Evolutionary conservation across 2,888 invertebrate genomes (phyloP).

Genomic region (Nymphalis urticae): DNA sequence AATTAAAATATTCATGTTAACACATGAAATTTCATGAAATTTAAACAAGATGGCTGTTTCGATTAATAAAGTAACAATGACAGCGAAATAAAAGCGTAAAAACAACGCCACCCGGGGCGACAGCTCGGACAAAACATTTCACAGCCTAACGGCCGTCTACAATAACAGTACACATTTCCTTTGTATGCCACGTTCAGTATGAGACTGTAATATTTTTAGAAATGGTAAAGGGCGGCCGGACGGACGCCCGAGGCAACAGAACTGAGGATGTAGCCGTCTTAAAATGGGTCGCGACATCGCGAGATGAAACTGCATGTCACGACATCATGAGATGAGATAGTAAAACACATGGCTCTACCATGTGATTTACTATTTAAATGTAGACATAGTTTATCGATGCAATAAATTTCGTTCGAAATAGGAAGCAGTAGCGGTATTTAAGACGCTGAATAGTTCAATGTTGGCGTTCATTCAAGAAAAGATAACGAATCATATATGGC

Average conservation of each 20-base stretch:
- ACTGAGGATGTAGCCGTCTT: not conserved
- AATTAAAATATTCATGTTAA: not conserved
- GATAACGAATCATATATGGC: too few species aligned
- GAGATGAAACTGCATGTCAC: not conserved
- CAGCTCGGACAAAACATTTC: constrained; percentile 10
- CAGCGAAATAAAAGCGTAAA: not conserved
- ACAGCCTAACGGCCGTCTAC: constrained; percentile 3
- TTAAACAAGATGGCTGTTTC: not conserved
- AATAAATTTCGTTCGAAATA: too few species aligned
- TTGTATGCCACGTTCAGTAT: not conserved
- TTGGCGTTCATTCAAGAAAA: too few species aligned
- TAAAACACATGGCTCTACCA: not conserved
- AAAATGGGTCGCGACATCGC: constrained; percentile 1
- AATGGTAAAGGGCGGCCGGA: not conserved
- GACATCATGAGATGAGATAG: not conserved
- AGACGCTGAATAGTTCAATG: too few species aligned
- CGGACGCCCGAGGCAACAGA: not conserved
- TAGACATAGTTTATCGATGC: too few species aligned
- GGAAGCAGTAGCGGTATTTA: too few species aligned
- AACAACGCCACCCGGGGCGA: constrained; percentile 9
- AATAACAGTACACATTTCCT: constrained; percentile 10
- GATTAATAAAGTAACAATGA: constrained; percentile 3
- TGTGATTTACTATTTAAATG: too few species aligned
- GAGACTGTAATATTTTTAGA: not conserved
- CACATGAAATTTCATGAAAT: not conserved